A percentile compares a stretch with the other conserved stretches of the same genome.
phyloP scores from a whole-genome alignment of 2,113 vertebrate genomes.

The Dicentrarchus labrax region DNA sequence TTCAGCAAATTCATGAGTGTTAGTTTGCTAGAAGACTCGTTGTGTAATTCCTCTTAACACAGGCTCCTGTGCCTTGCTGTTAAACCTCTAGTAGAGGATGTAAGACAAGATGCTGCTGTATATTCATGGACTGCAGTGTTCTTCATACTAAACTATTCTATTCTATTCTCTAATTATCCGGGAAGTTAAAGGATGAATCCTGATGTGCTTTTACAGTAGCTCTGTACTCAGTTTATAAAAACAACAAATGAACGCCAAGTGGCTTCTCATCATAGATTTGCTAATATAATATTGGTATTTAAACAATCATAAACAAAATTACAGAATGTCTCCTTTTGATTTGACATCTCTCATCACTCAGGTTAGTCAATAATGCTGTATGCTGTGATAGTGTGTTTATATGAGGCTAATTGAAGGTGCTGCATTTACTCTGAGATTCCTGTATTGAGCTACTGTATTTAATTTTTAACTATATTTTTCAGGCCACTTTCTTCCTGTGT shows the following conservation, averaged over 20 bases:
- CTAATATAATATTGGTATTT: neutral
- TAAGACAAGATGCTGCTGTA: neutral
- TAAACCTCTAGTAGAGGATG: constrained; percentile 10
- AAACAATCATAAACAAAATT: neutral
- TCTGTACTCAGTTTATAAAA: neutral
- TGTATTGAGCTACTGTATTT: neutral
- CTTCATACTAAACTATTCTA: neutral
- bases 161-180: too few relatives aligned
- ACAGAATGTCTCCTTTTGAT: neutral
- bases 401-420: neutral
- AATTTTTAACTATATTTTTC: neutral
- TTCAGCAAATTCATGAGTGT: constrained; percentile 55
- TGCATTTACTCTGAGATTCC: neutral
- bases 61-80: constrained; percentile 2
- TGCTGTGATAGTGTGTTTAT: neutral
- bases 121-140: neutral
- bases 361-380: neutral
- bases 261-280: neutral
- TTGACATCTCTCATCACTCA: neutral
- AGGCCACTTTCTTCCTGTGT: neutral
- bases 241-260: neutral
- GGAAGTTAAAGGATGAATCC: neutral
- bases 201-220: neutral
- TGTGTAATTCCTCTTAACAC: constrained; percentile 46
- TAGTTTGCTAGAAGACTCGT: constrained; percentile 38